These are phyloP conservation scores for Resseliella maxima DNA, from an alignment of 2,888 invertebrate species.

Conservation along the genomic window DNA sequence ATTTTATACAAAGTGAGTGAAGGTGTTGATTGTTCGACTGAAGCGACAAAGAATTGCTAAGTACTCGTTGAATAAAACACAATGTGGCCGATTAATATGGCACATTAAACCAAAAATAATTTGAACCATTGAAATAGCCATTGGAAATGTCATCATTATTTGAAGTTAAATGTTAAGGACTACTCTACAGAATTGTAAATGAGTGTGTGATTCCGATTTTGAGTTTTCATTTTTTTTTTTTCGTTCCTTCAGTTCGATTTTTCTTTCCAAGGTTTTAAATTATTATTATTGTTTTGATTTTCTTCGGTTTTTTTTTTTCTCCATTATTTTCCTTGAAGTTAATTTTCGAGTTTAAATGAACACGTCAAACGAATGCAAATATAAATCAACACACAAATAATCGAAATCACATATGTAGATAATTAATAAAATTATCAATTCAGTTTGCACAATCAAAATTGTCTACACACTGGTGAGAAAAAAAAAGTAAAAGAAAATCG, in stretches of 20 bases:
- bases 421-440: no score
- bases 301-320: no score
- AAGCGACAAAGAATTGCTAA: constrained; percentile 22
- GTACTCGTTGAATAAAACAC: not conserved
- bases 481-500: no score
- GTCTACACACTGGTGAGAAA: no score
- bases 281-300: no score
- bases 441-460: no score
- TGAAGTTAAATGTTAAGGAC: not conserved
- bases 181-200: not conserved
- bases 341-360: no score
- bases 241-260: not conserved
- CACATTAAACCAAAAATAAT: not conserved
- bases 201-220: not conserved
- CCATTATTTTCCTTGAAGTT: no score
- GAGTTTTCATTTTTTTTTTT: not conserved
- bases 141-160: not conserved
- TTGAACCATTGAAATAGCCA: not conserved
- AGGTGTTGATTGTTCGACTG: not conserved
- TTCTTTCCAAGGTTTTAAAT: no score
- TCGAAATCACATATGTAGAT: no score
- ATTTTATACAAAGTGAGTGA: not conserved
- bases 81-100: constrained; percentile 31
- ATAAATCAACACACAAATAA: no score
- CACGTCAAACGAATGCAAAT: no score